phyloP scores from a whole-genome alignment of 2,888 invertebrate genomes.

The Amblyjoppa proteus region DNA sequence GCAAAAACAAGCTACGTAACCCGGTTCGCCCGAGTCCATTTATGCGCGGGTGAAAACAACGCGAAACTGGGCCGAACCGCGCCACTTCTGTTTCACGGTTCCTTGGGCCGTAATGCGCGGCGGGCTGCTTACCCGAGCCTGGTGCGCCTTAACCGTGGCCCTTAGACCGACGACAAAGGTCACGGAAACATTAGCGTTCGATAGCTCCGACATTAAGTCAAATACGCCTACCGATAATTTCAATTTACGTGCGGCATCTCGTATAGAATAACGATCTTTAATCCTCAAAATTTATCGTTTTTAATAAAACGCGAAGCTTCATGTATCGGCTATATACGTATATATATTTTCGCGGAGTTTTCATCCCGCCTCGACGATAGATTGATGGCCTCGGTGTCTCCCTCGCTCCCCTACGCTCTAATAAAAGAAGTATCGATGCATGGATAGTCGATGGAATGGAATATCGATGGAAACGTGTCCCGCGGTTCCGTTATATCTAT shows the following conservation, averaged over 20 bases:
- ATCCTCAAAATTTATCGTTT: constrained; percentile 58
- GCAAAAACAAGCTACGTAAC: constrained; percentile 54
- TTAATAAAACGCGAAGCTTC: constrained; percentile 49
- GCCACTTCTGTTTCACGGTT: constrained; percentile 2
- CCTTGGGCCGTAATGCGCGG: background rate
- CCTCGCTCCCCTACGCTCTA: constrained; percentile 34
- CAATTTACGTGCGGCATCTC: constrained; percentile 20
- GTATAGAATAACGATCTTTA: constrained; percentile 53
- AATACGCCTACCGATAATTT: constrained; percentile 27
- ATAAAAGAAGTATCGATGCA: constrained; percentile 68
- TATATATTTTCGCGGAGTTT: constrained; percentile 35
- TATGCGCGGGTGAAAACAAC: constrained; percentile 63
- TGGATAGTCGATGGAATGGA: constrained; percentile 66
- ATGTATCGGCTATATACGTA: constrained; percentile 23
- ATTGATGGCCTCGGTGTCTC: constrained; percentile 62
- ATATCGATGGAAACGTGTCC: constrained; percentile 65
- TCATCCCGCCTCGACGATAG: constrained; percentile 61
- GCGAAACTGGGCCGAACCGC: constrained; percentile 54
- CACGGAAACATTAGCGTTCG: background rate
- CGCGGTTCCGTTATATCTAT: constrained; percentile 51
- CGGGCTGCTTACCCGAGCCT: background rate
- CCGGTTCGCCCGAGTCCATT: constrained; percentile 65
- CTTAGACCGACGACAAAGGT: background rate
- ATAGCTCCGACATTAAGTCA: background rate
- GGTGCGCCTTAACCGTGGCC: background rate